These are phyloP conservation scores for Anthopleura sola DNA, from an alignment of 64 coral and sea anemone genomes.

Conservation along the genomic window DNA sequence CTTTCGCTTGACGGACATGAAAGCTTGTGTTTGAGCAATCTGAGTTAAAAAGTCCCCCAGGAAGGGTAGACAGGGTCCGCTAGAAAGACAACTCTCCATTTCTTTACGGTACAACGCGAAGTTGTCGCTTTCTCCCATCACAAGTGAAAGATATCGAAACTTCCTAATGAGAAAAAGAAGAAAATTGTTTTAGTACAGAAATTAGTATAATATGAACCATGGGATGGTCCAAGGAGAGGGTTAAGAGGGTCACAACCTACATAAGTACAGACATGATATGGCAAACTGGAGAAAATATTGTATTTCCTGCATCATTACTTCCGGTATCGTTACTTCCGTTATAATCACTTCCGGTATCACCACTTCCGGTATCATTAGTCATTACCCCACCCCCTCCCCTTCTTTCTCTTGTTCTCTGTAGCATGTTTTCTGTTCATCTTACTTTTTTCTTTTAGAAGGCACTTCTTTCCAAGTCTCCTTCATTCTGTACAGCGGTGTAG, in stretches of 20 bases:
- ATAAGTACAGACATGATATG: too few relatives aligned
- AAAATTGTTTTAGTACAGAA: background rate
- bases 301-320: too few relatives aligned
- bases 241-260: too few relatives aligned
- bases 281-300: too few relatives aligned
- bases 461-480: constrained; percentile 98
- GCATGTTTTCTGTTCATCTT: constrained; percentile 14
- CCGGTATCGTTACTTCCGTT: too few relatives aligned
- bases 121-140: constrained; percentile 91
- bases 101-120: constrained; percentile 73
- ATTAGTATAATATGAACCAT: too few relatives aligned
- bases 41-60: constrained; percentile 95
- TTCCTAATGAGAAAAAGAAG: constrained; percentile 46
- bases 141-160: constrained; percentile 76
- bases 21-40: constrained; percentile 89
- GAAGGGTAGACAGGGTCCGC: constrained; percentile 75
- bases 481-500: constrained; percentile 81
- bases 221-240: too few relatives aligned
- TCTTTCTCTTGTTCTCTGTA: too few relatives aligned
- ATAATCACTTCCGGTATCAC: too few relatives aligned
- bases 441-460: constrained; percentile 88
- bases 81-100: constrained; percentile 42
- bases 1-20: constrained; percentile 68
- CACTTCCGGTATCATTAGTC: too few relatives aligned
- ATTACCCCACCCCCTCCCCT: too few relatives aligned